Conservation (phyloP, 2,113 vertebrate species). For the Thryonomys swinderianus region DNA sequence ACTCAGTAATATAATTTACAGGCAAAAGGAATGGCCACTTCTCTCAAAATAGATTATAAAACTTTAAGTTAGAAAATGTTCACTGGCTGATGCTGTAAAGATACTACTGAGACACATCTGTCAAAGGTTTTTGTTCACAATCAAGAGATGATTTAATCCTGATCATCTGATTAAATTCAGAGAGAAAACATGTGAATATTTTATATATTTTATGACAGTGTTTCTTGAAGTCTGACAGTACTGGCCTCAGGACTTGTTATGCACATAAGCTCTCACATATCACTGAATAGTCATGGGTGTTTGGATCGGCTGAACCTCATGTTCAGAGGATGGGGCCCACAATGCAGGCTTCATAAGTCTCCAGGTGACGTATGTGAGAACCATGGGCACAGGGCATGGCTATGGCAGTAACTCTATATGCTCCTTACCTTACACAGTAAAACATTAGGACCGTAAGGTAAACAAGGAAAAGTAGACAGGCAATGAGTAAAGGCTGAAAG, state of each 20-base stretch:
- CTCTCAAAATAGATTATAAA: constrained; percentile 23
- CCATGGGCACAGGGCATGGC: neutral
- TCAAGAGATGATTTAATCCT: constrained; percentile 17
- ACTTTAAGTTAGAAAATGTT: constrained; percentile 28
- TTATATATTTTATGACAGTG: neutral
- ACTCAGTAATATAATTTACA: neutral
- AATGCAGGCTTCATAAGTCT: neutral
- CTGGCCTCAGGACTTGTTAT: neutral
- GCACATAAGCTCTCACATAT: neutral
- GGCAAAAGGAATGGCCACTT: neutral
- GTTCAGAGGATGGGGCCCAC: neutral
- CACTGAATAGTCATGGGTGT: neutral
- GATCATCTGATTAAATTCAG: constrained; percentile 27
- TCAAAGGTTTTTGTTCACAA: neutral
- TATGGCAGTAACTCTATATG: neutral
- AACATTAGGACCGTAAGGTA: neutral
- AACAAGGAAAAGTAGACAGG: neutral
- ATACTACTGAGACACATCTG: neutral
- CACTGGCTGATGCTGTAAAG: constrained; percentile 6
- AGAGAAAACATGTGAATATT: constrained; percentile 15
- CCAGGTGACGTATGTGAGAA: neutral
- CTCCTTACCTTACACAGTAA: neutral
- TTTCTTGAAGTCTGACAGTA: constrained; percentile 20
- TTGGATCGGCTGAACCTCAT: neutral
- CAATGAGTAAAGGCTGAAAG: neutral